Percentiles rank a stretch among this genome's conserved stretches.
These are phyloP conservation scores for Leptothorax acervorum DNA, from an alignment of 2,888 invertebrate species.

Conservation along the genomic window DNA sequence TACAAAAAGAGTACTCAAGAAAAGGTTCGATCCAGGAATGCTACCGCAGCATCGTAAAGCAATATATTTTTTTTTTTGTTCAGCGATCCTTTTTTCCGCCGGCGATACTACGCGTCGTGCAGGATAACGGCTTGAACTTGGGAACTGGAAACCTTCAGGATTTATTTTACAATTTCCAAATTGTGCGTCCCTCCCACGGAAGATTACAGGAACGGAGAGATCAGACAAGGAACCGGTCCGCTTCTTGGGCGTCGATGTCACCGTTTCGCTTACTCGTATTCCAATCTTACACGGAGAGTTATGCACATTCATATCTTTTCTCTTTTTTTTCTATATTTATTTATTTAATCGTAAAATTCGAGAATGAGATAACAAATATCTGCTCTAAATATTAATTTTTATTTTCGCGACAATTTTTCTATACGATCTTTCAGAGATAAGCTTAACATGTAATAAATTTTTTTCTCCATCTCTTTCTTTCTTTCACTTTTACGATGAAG, in stretches of 20 bases:
- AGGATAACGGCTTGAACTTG: slow-evolving; percentile 27
- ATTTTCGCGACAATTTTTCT: neutral
- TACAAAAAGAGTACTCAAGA: slow-evolving; percentile 18
- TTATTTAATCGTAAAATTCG: slow-evolving; percentile 25
- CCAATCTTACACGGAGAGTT: slow-evolving; percentile 57
- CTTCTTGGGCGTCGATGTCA: slow-evolving; percentile 61
- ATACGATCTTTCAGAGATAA: neutral
- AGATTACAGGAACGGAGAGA: slow-evolving; percentile 64
- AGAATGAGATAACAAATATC: neutral
- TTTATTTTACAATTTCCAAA: slow-evolving; percentile 66
- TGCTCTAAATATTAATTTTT: neutral
- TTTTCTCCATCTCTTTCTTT: neutral
- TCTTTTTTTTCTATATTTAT: neutral
- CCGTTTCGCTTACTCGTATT: slow-evolving; percentile 34
- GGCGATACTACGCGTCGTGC: neutral
- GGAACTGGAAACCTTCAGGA: neutral
- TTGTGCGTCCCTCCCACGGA: slow-evolving; percentile 54
- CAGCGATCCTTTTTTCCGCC: slow-evolving; percentile 9
- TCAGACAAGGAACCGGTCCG: slow-evolving; percentile 67
- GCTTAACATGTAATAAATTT: neutral
- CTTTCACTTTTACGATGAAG: slow-evolving; percentile 22
- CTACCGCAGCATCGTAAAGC: slow-evolving; percentile 24
- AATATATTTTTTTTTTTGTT: slow-evolving; percentile 30
- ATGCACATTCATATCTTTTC: slow-evolving; percentile 15
- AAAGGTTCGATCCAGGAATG: slow-evolving; percentile 17